phyloP scores from a whole-genome alignment of 1,140 invertebrate genomes.

The Chlorops oryzae region DNA sequence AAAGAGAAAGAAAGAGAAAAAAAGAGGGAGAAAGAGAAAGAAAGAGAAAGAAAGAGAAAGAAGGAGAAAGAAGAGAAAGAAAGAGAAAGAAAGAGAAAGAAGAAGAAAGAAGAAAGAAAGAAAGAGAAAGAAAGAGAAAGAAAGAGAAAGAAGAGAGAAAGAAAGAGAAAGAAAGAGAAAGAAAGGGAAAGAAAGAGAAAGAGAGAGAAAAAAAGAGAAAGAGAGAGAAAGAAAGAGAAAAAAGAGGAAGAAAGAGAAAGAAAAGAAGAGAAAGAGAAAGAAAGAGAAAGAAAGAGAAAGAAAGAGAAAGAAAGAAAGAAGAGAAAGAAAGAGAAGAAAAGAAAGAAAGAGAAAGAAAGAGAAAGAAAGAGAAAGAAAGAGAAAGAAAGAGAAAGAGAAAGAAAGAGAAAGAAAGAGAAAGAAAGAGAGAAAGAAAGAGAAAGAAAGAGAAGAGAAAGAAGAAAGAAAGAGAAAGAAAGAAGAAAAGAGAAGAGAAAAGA shows the following conservation, averaged over 20 bases:
- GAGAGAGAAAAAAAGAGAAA: neutral
- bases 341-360: neutral
- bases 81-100: no score
- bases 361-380: constrained; percentile 12
- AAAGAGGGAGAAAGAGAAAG: no score
- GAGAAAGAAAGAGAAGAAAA: constrained; percentile 7
- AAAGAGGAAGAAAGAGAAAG: constrained; percentile 5
- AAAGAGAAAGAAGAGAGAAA: neutral
- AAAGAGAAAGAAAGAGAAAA: no score
- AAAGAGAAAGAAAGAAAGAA: constrained; percentile 23
- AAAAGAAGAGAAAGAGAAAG: constrained; percentile 17
- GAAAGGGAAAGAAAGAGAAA: neutral
- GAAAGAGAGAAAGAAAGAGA: no score
- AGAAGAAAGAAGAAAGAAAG: neutral
- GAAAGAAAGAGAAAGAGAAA: neutral
- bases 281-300: constrained; percentile 17
- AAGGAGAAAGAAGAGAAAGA: no score
- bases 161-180: neutral
- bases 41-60: no score
- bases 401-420: constrained; percentile 8
- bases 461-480: no score
- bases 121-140: neutral
- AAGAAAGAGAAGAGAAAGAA: no score
- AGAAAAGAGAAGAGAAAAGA: no score
- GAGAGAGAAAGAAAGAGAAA: constrained; percentile 10